A percentile compares a stretch with the other conserved stretches of the same genome.
phyloP scores from a whole-genome alignment of 2,888 invertebrate genomes.

The Doris montereyensis region DNA sequence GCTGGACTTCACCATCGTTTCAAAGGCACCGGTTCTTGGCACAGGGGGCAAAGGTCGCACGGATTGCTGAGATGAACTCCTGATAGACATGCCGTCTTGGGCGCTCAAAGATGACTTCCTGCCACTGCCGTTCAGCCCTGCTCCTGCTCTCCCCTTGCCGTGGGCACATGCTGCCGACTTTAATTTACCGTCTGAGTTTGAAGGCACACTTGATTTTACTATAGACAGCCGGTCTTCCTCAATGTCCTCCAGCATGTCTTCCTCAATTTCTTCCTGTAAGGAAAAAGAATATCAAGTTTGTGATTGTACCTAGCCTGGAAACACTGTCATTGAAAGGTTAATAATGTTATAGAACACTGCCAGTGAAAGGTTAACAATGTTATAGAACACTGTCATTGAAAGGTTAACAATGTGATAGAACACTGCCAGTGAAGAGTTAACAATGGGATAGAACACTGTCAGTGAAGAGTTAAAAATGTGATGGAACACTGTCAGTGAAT shows the following conservation, averaged over 20 bases:
- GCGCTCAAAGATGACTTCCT: not conserved
- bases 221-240: conserved; percentile 50
- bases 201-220: conserved; percentile 21
- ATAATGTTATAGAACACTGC: too few species aligned
- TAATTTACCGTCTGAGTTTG: not conserved
- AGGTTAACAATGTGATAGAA: too few species aligned
- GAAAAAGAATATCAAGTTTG: not conserved
- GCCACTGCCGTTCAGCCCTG: not conserved
- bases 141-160: too few species aligned
- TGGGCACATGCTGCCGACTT: conserved; percentile 15
- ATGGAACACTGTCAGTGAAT: too few species aligned
- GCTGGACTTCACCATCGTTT: conserved; percentile 15
- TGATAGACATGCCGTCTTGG: not conserved
- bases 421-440: too few species aligned
- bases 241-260: conserved; percentile 55
- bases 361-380: too few species aligned
- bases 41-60: conserved; percentile 40
- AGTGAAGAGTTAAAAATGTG: too few species aligned
- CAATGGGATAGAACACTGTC: too few species aligned
- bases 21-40: conserved; percentile 42
- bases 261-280: conserved; percentile 54
- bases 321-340: too few species aligned
- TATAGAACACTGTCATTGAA: too few species aligned
- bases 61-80: conserved; percentile 39
- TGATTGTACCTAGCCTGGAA: too few species aligned